These are phyloP conservation scores for Crotalus helleri DNA, from an alignment of 2,113 vertebrate genomes.

Conservation along the genomic window DNA sequence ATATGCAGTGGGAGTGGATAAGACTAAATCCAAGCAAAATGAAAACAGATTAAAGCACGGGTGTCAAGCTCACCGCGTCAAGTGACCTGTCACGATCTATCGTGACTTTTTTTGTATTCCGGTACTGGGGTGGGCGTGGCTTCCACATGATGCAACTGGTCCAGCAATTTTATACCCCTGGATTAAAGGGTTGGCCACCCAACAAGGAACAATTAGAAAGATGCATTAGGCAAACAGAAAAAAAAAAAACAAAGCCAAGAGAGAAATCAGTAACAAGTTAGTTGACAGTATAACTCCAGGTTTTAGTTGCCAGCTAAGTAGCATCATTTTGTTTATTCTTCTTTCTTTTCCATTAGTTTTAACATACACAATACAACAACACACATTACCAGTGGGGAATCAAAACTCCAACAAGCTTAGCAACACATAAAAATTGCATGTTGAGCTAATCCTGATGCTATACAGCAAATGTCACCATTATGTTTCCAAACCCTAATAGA, in stretches of 20 bases:
- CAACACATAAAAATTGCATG: background rate
- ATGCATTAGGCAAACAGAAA: background rate
- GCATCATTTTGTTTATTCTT: background rate
- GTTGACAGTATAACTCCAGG: background rate
- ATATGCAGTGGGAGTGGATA: background rate
- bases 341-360: background rate
- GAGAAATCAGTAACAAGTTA: background rate
- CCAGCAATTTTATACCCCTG: no score
- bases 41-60: background rate
- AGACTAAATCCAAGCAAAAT: slow-evolving; percentile 4
- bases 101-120: no score
- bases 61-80: no score
- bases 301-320: background rate
- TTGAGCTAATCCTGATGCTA: background rate
- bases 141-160: no score
- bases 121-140: no score
- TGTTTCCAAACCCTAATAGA: background rate
- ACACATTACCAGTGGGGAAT: background rate
- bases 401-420: background rate
- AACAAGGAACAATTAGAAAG: background rate
- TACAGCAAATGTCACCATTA: background rate
- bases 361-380: background rate
- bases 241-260: background rate
- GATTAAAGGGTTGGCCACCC: background rate
- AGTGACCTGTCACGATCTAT: no score